Evolutionary conservation across 1,140 invertebrate genomes (phyloP).

Genomic region (Hylyphantes graminicola): DNA sequence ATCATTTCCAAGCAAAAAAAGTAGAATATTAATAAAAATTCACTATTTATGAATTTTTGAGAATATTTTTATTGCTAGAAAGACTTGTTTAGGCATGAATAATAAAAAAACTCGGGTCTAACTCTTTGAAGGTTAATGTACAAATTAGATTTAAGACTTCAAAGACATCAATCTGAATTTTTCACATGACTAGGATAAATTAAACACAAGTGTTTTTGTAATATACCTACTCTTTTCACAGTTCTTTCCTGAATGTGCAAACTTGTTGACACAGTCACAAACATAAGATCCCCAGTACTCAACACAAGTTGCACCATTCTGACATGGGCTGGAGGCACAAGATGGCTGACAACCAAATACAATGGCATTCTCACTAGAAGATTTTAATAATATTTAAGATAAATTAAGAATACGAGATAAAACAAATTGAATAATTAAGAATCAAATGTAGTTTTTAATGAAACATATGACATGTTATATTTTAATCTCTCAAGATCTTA

Average conservation of each 20-base stretch:
- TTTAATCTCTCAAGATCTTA: too few relatives aligned
- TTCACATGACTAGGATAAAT: background rate
- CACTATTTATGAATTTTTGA: too few relatives aligned
- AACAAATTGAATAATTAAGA: background rate
- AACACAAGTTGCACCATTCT: slow-evolving; percentile 89
- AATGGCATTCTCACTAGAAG: slow-evolving; percentile 67
- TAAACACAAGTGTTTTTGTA: background rate
- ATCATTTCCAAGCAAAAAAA: too few relatives aligned
- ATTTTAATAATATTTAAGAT: background rate
- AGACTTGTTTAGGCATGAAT: too few relatives aligned
- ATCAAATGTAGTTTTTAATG: background rate
- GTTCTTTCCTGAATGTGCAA: slow-evolving; percentile 87
- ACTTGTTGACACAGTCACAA: slow-evolving; percentile 81
- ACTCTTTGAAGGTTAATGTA: too few relatives aligned
- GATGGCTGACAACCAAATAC: slow-evolving; percentile 92
- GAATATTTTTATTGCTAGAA: too few relatives aligned
- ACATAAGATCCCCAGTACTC: slow-evolving; percentile 93
- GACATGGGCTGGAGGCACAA: slow-evolving; percentile 92
- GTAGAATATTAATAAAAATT: too few relatives aligned
- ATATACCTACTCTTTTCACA: slow-evolving; percentile 85
- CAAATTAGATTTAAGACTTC: too few relatives aligned
- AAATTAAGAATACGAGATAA: background rate
- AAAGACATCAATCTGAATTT: background rate
- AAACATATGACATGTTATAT: too few relatives aligned
- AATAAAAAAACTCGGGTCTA: too few relatives aligned